phyloP scores from a whole-genome alignment of 2,888 invertebrate genomes.

The Apodemia zela region DNA sequence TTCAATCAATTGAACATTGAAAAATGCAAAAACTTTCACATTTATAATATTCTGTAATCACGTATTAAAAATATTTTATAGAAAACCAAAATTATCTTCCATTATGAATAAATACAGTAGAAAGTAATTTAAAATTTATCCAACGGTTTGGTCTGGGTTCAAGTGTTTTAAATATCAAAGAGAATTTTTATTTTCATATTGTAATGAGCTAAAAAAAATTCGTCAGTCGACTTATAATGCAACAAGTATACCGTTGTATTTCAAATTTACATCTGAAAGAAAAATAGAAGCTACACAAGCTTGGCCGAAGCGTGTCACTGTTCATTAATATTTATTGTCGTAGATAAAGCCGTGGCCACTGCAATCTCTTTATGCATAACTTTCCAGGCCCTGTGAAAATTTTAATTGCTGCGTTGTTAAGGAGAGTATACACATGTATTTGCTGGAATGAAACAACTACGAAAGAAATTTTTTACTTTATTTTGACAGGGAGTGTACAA shows the following conservation, averaged over 20 bases:
- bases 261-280: conserved; percentile 68
- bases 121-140: neutral
- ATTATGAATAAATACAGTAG: neutral
- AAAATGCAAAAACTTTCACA: too few species aligned
- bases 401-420: conserved; percentile 64
- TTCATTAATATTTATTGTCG: conserved; percentile 74
- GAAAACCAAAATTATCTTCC: neutral
- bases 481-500: too few species aligned
- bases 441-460: neutral
- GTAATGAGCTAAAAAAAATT: conserved; percentile 27
- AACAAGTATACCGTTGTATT: conserved; percentile 54
- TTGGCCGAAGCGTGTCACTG: conserved; percentile 61
- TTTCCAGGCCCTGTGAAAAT: conserved; percentile 58
- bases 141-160: neutral
- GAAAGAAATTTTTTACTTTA: too few species aligned
- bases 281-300: conserved; percentile 50
- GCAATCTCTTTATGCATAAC: conserved; percentile 71
- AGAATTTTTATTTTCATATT: conserved; percentile 15
- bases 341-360: conserved; percentile 54
- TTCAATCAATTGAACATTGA: too few species aligned
- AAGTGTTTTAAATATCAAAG: conserved; percentile 16
- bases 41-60: too few species aligned
- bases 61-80: neutral
- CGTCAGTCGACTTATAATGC: conserved; percentile 40
- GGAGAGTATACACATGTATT: conserved; percentile 5